Base-by-base conservation (phyloP, 2,888 invertebrate genomes). In the Orchesella flavescens region DNA sequence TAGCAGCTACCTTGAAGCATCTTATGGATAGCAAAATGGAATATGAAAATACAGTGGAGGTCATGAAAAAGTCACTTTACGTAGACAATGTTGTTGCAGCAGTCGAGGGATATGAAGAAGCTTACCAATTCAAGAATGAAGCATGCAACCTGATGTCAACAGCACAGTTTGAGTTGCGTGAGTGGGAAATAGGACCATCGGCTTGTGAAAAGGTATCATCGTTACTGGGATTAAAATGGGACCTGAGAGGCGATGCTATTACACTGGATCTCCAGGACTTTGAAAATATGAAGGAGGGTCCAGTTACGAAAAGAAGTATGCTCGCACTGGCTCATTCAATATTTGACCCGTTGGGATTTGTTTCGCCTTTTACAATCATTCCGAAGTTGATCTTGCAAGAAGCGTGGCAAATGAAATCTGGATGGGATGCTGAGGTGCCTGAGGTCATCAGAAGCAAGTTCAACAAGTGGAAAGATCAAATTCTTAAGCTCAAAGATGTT, bases 291-390 rank as follows among this genome's bases (percentile, higher is more conserved):
- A n/a, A 19, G 17, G 24, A 24, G 1, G 49, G 23, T 19, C 23
- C 23, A 21, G 4, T 69, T 1, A 72, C 72, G 23, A 72, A 72
- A 15, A 15, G 72, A 34, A 57, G n/a, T 4, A 55, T 72, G 7
- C 19, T 72, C 5, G 13, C 72, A 4, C 1, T n/a, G 3, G n/a
- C 46, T 13, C 24, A 55, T 23, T 10, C 9, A 0, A 15, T 72
- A 1, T 72, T 72, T 34, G 72, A 72, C 17, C 72, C 72, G 1
- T 2, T 72, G 1, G 72, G 72, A 10, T 57, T 57, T 57, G 23
- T 19, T 13, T n/a, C n/a, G 4, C 72, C 72, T n/a, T 55, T 72
- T 15, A 72, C 72, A 1, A 15, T 72, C 3, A 9, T 72, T 12
- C 72, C 72, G 15, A 72, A 17, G 34, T 17, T 15, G 19, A 9